Conservation (phyloP, 2,888 invertebrate species). For the Lycophotia porphyrea region DNA sequence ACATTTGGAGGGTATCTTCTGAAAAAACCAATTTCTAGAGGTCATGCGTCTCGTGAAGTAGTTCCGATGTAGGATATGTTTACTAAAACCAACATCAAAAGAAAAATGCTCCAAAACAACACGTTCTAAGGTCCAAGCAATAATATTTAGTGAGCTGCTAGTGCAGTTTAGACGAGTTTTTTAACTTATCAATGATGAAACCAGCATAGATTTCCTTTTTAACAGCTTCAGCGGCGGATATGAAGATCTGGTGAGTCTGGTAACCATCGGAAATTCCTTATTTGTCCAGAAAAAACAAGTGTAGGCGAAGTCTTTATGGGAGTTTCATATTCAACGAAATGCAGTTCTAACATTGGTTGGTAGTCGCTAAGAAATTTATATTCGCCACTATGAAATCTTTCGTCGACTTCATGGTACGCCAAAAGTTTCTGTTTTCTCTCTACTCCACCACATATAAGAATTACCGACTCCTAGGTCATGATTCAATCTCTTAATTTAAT, state of each 20-base stretch:
- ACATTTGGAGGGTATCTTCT: slow-evolving; percentile 29
- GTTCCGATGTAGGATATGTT: too few relatives aligned
- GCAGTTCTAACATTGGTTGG: background rate
- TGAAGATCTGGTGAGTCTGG: slow-evolving; percentile 10
- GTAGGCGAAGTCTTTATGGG: background rate
- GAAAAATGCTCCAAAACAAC: slow-evolving; percentile 22
- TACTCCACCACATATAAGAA: slow-evolving; percentile 25
- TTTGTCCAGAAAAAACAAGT: slow-evolving; percentile 14
- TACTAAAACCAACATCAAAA: slow-evolving; percentile 9
- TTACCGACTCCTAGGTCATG: slow-evolving; percentile 17
- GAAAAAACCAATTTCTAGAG: too few relatives aligned
- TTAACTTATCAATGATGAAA: slow-evolving; percentile 29
- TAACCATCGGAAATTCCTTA: slow-evolving; percentile 12
- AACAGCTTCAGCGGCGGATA: slow-evolving; percentile 22
- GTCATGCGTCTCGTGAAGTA: too few relatives aligned
- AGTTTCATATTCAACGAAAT: background rate
- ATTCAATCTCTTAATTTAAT: slow-evolving; percentile 52
- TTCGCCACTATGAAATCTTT: background rate
- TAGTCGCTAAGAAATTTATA: background rate
- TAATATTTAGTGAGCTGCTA: slow-evolving; percentile 16
- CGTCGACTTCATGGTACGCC: background rate
- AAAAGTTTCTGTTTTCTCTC: slow-evolving; percentile 7
- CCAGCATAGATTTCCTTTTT: slow-evolving; percentile 20
- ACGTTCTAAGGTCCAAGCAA: too few relatives aligned
- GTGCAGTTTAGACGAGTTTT: slow-evolving; percentile 27